Evolutionary conservation across 2,888 invertebrate genomes (phyloP), one percentile per base, ranked within the genome.

Genomic region (Acrobasis consociella): DNA sequence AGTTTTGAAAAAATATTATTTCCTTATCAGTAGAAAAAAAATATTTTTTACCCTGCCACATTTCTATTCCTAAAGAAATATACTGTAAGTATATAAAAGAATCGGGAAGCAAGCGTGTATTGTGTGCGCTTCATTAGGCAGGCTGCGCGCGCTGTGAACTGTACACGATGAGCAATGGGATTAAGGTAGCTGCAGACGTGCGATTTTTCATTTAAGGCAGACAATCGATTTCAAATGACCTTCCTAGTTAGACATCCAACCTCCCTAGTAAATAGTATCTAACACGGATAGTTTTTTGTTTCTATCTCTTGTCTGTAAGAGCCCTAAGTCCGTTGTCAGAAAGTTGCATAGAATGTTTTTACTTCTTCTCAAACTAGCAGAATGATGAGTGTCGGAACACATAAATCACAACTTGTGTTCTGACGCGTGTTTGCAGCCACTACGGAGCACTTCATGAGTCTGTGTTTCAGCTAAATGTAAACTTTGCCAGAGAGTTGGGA

Each of bases 71-170:
- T 13, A 1, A 5, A 42, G 42, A 46, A 13, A 46, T 46, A 5
- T 10, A 9, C 2, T 17, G 10, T 13, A 22, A 22, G 22, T 22
- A 17, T 51, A 51, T n/a, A 31, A 10, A 22, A 31, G 22, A 52
- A 52, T 52, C 31, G 22, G 31, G 50, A 16, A 31, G 22, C 31
- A 52, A 31, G 13, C 52, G 37, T 52, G 56, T 42, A 56, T 46
- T 42, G 46, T 42, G 56, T 56, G 5, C 42, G n/a, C 42, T 56
- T 56, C 56, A 56, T 56, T 56, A 56, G 56, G 42, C 56, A 22
- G 42, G 42, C 42, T 16, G 2, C 39, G 38, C 15, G 17, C 56
- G 56, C 56, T 9, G 42, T 42, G 56, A 52, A 37, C 31, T 13
- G 52, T n/a, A 52, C 11, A 31, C n/a, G 22, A 52, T 52, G 22